phyloP scores from a whole-genome alignment of 2,888 invertebrate species.

The Tetranychus piercei region DNA sequence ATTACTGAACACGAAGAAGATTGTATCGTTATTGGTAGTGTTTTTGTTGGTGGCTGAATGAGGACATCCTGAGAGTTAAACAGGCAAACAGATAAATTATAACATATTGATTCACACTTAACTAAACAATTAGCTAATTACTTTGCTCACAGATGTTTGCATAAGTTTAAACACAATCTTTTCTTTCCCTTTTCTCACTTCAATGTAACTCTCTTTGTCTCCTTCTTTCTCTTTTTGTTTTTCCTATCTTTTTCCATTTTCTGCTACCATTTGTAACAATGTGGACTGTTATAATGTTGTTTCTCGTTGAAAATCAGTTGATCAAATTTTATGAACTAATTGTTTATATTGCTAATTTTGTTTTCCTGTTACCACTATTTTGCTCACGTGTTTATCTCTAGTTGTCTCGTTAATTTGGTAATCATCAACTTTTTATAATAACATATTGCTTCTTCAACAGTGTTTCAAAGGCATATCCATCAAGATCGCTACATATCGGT shows the following conservation, averaged over 20 bases:
- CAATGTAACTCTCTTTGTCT: conserved; percentile 2
- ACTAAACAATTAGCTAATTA: neutral
- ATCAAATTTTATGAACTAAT: neutral
- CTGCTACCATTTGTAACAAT: neutral
- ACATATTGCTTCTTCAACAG: too few species aligned
- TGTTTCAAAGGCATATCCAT: too few species aligned
- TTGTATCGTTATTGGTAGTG: neutral
- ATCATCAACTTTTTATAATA: too few species aligned
- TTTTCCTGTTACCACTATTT: neutral
- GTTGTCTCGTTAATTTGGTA: neutral
- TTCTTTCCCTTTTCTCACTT: conserved; percentile 5
- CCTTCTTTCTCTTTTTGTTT: neutral
- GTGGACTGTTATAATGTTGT: neutral
- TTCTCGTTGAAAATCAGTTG: neutral
- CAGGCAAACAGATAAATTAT: neutral
- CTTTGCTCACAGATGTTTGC: neutral
- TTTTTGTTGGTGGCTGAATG: conserved; percentile 2
- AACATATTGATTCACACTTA: neutral
- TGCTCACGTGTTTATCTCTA: neutral
- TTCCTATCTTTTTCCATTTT: neutral
- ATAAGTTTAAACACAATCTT: neutral
- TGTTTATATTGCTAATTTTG: neutral
- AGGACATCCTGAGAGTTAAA: neutral
- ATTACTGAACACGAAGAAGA: neutral
- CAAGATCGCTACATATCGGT: too few species aligned